Evolutionary conservation across 1,140 invertebrate genomes (phyloP).

Genomic region (Ceratina japonica): DNA sequence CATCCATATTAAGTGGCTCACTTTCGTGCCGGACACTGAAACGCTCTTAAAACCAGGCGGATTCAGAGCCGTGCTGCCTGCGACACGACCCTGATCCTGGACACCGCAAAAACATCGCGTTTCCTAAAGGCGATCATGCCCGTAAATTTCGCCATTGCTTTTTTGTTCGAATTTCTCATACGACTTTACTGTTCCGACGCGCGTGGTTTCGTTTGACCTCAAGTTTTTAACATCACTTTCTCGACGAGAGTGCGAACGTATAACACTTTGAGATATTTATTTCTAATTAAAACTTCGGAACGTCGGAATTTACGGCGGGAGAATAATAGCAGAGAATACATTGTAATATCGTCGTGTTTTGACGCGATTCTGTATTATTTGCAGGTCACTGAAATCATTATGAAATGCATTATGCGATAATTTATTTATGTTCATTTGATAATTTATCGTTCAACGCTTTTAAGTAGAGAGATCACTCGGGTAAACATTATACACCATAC

Average conservation of each 20-base stretch:
- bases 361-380: background rate
- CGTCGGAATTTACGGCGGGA: background rate
- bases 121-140: slow-evolving; percentile 1
- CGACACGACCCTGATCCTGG: slow-evolving; percentile 57
- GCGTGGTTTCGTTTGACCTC: background rate
- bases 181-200: background rate
- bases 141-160: background rate
- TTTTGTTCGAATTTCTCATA: background rate
- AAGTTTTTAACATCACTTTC: no score
- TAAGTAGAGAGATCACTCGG: background rate
- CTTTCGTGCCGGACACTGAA: slow-evolving; percentile 60
- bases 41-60: slow-evolving; percentile 42
- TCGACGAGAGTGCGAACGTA: no score
- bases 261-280: background rate
- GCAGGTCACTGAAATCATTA: background rate
- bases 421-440: background rate
- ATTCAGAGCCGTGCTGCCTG: slow-evolving; percentile 31
- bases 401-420: background rate
- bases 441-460: background rate
- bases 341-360: background rate
- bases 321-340: background rate
- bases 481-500: background rate
- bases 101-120: slow-evolving; percentile 49
- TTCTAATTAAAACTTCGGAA: background rate
- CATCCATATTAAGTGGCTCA: slow-evolving; percentile 72